phyloP scores from a whole-genome alignment of 2,797 vertebrate species.

The Ptychobarbus kaznakovi region DNA sequence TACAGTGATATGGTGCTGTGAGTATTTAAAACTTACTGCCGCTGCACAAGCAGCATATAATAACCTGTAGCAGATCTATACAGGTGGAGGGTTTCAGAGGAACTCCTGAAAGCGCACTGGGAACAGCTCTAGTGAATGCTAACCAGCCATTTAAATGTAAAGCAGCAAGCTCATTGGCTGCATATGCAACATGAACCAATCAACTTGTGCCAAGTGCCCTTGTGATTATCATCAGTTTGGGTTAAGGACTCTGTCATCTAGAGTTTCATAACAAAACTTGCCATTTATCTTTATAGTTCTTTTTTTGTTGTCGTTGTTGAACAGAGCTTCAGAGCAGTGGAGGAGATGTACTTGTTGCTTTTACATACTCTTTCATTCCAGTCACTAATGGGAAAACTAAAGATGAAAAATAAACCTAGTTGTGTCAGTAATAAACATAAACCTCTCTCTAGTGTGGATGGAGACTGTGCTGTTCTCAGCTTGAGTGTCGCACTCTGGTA shows the following conservation, averaged over 20 bases:
- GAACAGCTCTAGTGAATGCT: neutral
- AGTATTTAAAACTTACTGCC: neutral
- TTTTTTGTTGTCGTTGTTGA: neutral
- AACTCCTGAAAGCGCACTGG: too few species aligned
- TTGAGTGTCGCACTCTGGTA: neutral
- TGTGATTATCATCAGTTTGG: neutral
- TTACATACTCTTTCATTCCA: neutral
- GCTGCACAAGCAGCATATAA: neutral
- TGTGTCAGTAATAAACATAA: conserved; percentile 14
- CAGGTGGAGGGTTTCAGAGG: neutral
- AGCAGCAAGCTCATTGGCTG: neutral
- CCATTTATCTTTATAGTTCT: neutral
- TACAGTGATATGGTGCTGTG: neutral
- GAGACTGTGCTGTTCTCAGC: neutral
- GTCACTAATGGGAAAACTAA: neutral
- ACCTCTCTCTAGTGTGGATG: neutral
- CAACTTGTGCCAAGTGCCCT: neutral
- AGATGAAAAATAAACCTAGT: conserved; percentile 5
- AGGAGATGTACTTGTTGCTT: neutral
- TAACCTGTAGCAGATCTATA: neutral
- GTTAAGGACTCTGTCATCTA: neutral
- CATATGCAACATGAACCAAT: neutral
- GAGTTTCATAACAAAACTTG: neutral
- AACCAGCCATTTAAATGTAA: neutral
- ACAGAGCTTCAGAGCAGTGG: neutral